These are phyloP conservation scores for Spinus olivaceus DNA, from an alignment of 2,797 vertebrate species.

Conservation along the genomic window DNA sequence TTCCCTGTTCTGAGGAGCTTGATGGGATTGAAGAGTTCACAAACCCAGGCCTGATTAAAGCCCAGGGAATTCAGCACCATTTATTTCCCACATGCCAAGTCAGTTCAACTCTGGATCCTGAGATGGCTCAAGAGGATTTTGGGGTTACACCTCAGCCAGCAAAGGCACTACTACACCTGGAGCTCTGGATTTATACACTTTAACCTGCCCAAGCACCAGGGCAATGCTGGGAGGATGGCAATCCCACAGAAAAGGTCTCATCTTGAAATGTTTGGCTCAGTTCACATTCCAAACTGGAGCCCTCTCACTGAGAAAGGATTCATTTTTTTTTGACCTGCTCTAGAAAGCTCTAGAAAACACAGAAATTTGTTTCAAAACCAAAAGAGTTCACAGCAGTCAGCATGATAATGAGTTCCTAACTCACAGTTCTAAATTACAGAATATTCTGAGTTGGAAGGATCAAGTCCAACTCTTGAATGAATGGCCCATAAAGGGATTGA, in stretches of 20 bases:
- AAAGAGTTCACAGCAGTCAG: not conserved
- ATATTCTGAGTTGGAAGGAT: not conserved
- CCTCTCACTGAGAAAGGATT: not conserved
- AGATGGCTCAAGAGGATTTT: not conserved
- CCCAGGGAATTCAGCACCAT: not conserved
- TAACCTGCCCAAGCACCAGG: fast-evolving
- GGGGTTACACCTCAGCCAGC: not conserved
- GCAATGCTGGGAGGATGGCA: not conserved
- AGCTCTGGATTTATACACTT: not conserved
- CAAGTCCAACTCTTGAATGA: not conserved
- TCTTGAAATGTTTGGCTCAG: not conserved
- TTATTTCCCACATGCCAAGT: not conserved
- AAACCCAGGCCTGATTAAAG: not conserved
- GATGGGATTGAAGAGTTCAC: not conserved
- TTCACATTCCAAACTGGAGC: not conserved
- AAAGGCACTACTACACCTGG: not conserved
- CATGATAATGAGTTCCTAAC: not conserved
- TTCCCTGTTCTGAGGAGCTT: not conserved
- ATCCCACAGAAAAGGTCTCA: not conserved
- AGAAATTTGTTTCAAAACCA: not conserved
- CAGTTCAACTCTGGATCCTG: not conserved
- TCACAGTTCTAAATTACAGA: not conserved
- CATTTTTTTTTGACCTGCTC: not conserved
- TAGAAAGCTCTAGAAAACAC: not conserved
- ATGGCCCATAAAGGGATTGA: not conserved